phyloP scores from a whole-genome alignment of 2,888 invertebrate genomes.

The Cepaea hortensis region DNA sequence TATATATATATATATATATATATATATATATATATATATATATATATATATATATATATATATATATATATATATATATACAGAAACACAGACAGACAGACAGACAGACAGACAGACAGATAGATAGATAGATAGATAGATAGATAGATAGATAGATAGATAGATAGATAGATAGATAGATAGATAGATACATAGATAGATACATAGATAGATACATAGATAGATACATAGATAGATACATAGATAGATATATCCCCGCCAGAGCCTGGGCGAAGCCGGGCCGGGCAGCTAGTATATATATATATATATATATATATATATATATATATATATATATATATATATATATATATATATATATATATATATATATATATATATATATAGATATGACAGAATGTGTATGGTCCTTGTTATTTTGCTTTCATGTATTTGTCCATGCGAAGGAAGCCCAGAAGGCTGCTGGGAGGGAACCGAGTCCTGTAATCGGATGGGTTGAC shows the following conservation, averaged over 20 bases:
- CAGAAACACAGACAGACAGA: too few relatives aligned
- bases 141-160: conserved; percentile 7
- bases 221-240: conserved; percentile 1
- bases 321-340: too few relatives aligned
- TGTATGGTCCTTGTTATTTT: neutral
- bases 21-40: neutral
- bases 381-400: neutral
- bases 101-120: too few relatives aligned
- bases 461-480: neutral
- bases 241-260: too few relatives aligned
- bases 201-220: conserved; percentile 1
- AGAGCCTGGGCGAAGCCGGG: too few relatives aligned
- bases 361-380: too few relatives aligned
- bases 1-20: neutral
- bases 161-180: conserved; percentile 7
- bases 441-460: conserved; percentile 10
- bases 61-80: too few relatives aligned
- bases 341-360: too few relatives aligned
- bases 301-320: too few relatives aligned
- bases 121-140: too few relatives aligned
- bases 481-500: conserved; percentile 30
- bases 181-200: conserved; percentile 4
- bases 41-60: neutral
- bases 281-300: too few relatives aligned
- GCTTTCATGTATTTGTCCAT: neutral